Conservation (phyloP, 1,140 invertebrate species). For the Brachionus koreanus region DNA sequence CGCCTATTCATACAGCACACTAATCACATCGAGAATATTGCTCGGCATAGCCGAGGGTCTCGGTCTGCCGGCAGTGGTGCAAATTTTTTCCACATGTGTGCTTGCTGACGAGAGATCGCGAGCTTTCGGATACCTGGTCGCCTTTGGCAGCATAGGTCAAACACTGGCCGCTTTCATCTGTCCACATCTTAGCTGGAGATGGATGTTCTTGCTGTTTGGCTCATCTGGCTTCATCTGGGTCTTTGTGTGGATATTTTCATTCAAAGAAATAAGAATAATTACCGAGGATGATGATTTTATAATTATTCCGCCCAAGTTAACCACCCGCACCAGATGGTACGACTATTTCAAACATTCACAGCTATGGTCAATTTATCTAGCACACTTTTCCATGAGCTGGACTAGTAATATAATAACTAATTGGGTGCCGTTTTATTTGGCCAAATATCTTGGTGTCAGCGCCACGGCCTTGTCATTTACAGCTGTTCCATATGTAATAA, state of each 20-base stretch:
- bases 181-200: slow-evolving; percentile 67
- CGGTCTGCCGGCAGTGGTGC: slow-evolving; percentile 75
- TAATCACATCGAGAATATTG: slow-evolving; percentile 67
- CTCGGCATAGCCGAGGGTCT: slow-evolving; percentile 73
- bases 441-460: slow-evolving; percentile 67
- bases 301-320: slow-evolving; percentile 50
- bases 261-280: slow-evolving; percentile 58
- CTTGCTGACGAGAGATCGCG: slow-evolving; percentile 71
- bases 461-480: slow-evolving; percentile 72
- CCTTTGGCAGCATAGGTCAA: slow-evolving; percentile 71
- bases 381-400: slow-evolving; percentile 80
- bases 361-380: slow-evolving; percentile 72
- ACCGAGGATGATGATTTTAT: slow-evolving; percentile 60
- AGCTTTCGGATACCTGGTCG: slow-evolving; percentile 72
- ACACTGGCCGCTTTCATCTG: slow-evolving; percentile 68
- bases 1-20: slow-evolving; percentile 63
- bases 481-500: slow-evolving; percentile 72
- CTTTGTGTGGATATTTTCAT: slow-evolving; percentile 66
- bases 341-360: slow-evolving; percentile 70
- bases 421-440: slow-evolving; percentile 74
- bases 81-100: slow-evolving; percentile 72
- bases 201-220: slow-evolving; percentile 71
- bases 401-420: slow-evolving; percentile 78
- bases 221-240: slow-evolving; percentile 70
- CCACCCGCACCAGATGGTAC: slow-evolving; percentile 64